Conservation (phyloP, 2,113 vertebrate genomes). For the Saccopteryx leptura region DNA sequence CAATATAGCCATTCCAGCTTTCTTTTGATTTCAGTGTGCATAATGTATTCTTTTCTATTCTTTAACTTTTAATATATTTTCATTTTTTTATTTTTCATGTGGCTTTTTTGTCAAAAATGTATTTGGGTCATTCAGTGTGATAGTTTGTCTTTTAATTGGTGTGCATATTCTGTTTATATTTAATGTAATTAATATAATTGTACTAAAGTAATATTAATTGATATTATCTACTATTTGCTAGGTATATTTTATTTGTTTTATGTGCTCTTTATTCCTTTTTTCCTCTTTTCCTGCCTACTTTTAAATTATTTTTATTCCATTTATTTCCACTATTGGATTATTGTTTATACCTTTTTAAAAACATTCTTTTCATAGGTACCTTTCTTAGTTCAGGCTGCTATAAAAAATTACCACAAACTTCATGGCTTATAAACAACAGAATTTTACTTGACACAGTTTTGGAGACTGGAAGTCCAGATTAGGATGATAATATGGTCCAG, state of each 20-base stretch:
- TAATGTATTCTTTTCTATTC: background rate
- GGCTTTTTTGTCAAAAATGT: background rate
- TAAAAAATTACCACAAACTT: background rate
- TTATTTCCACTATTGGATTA: background rate
- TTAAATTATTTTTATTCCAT: slow-evolving; percentile 16
- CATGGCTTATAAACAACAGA: background rate
- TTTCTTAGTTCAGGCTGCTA: background rate
- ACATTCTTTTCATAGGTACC: background rate
- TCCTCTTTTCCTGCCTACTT: slow-evolving; percentile 10
- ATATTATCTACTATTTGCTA: background rate
- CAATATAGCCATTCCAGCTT: background rate
- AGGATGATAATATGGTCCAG: background rate
- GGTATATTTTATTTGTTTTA: background rate
- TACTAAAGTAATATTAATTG: background rate
- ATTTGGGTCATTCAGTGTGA: background rate
- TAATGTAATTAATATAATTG: slow-evolving; percentile 4
- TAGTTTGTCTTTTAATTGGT: slow-evolving; percentile 13
- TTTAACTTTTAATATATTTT: background rate
- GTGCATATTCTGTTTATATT: slow-evolving; percentile 19
- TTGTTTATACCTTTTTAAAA: slow-evolving; percentile 6
- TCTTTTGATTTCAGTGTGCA: background rate
- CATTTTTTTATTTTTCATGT: slow-evolving; percentile 17
- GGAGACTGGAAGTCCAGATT: background rate
- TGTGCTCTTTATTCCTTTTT: background rate
- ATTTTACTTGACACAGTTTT: background rate